Base-by-base conservation (phyloP, 2,797 vertebrate genomes). In the Bufotes viridis region DNA sequence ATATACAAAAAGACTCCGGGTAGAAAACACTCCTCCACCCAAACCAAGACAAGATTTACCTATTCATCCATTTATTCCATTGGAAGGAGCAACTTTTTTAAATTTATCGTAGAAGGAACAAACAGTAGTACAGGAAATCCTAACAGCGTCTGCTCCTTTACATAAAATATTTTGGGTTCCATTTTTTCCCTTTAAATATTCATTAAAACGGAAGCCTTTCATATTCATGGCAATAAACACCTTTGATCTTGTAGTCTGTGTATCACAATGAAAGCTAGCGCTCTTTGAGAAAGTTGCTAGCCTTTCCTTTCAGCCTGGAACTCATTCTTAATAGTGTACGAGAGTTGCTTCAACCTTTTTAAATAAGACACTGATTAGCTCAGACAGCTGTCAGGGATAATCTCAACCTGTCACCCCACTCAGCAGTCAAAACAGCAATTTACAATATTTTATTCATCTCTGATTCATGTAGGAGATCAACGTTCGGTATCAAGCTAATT, bases 371-470 rank as follows among this genome's bases (percentile, higher is more conserved):
- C 82, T 88, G 87, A 88, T 88, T 85, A 88, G 76, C 81, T 70
- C 87, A 74, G 87, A 80, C 82, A 88, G 82, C 87, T 88, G 87
- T 85, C 87, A 85, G 17, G 55, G 78, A 85, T 85, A 85, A 88
- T 85, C 67, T 81, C 34, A 88, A 75, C 82, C 82, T 85, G 87
- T 81, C 87, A 88, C 51, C 86, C 87, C 78, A 81, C 78, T 55
- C 67, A 85, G 34, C 82, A 88, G 87, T 88, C 87, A 88, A 88
- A 85, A 88, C 87, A 88, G 75, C 87, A 88, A 88, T 88, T 88
- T 88, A 55, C 78, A 81, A 88, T 85, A 84, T 81, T 88, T 85
- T 88, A 88, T 88, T 84, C 75, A 85, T 88, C 87, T 85, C 29
- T 60, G 81, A 88, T 80, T 88, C 87, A 85, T 85, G 57, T 29